Base-by-base conservation (phyloP, 2,797 vertebrate genomes). In the Tokudaia muenninki region DNA sequence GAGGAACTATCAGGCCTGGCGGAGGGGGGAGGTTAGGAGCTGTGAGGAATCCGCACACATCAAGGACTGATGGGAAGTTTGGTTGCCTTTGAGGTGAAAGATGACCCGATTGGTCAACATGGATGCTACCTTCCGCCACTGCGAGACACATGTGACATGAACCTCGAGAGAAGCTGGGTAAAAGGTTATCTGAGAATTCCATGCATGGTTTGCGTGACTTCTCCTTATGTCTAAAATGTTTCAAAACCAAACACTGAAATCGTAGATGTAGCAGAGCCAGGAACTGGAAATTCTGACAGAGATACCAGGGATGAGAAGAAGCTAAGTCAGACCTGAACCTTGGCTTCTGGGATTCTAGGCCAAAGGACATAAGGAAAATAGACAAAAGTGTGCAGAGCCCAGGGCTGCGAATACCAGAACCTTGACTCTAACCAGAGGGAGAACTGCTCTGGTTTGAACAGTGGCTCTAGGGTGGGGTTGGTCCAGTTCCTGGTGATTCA, bases 401-500 rank as follows among this genome's bases (percentile, higher is more conserved):
- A 87, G 37, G 80, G 96, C 90, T 91, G 81, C 24, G 50, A 88
- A 96, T 82, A 57, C n/a, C 44, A 74, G 79, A 83, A 55, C 3
- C 34, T 37, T 61, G 78, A 92, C 87, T 86, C 65, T 65, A 17
- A 59, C 13, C 41, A 90, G 80, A 89, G 89, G 47, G 78, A 79
- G 55, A 79, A 75, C 50, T 79, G 50, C 47, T 55, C 74, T 26
- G 55, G 92, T 57, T 16, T 63, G 57, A 79, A 84, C 1, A 34
- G 55, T 50, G 67, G 83, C 61, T 81, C 31, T 16, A 22, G 67
- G 50, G 52, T 31, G 75, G 2, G 82, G 34, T 0, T 75, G 83
- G 78, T 79, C 31, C 31, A 50, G 50, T 88, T 95, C 82, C n/a
- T 16, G n/a, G 21, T 87, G 95, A 97, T 72, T 96, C 91, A 92